phyloP scores from a whole-genome alignment of 2,113 vertebrate genomes.

The Rana temporaria region DNA sequence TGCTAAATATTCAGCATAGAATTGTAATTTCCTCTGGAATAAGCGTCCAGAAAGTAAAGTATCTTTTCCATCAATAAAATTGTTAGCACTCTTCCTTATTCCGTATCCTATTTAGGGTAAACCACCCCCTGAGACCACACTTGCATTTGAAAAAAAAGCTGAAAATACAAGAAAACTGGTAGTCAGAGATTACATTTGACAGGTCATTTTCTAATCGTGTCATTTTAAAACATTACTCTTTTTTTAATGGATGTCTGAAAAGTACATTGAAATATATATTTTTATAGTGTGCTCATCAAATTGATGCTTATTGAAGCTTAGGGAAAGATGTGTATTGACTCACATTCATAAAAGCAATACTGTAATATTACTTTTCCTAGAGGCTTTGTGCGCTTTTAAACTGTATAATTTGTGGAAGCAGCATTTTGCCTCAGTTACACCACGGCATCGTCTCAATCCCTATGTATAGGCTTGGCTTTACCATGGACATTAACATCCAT shows the following conservation, averaged over 20 bases:
- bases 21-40: background rate
- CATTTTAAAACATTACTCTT: constrained; percentile 27
- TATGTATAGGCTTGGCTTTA: too few species aligned
- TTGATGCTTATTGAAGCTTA: constrained; percentile 15
- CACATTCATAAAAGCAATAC: constrained; percentile 2
- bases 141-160: constrained; percentile 38
- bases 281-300: constrained; percentile 7
- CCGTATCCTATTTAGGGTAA: constrained; percentile 31
- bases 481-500: too few species aligned
- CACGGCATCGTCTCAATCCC: background rate
- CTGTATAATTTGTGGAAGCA: constrained; percentile 19
- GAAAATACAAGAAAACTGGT: constrained; percentile 33
- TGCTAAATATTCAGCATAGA: constrained; percentile 1
- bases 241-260: constrained; percentile 47
- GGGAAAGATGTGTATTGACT: constrained; percentile 7
- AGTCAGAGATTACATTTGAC: constrained; percentile 42
- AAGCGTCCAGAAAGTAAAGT: constrained; percentile 22
- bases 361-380: background rate
- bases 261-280: constrained; percentile 33
- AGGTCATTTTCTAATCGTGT: constrained; percentile 48
- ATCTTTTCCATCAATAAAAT: background rate
- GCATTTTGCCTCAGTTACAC: background rate
- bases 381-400: constrained; percentile 13
- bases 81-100: background rate
- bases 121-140: constrained; percentile 23